Percentiles rank a stretch among this genome's conserved stretches.
Conservation (phyloP, 1,140 invertebrate species). For the Lamellibrachia luymesi region DNA sequence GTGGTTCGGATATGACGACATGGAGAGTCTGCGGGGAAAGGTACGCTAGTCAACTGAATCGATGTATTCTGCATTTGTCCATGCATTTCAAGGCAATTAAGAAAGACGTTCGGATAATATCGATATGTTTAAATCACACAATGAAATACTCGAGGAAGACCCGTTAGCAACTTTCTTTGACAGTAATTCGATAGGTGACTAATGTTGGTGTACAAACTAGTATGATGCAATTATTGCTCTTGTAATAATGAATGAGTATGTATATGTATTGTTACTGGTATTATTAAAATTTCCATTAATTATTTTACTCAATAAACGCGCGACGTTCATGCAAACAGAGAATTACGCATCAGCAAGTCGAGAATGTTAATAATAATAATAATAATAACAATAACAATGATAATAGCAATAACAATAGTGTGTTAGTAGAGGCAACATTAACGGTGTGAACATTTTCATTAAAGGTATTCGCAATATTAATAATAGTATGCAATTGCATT, state of each 20-base stretch:
- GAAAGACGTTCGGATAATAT: not conserved
- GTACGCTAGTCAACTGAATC: slow-evolving; percentile 46
- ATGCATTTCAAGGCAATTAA: not conserved
- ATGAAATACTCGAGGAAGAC: not conserved
- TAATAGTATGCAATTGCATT: no score
- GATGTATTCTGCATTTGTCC: not conserved
- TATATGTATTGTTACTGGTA: not conserved
- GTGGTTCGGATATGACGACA: slow-evolving; percentile 89
- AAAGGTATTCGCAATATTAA: no score
- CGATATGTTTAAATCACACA: not conserved
- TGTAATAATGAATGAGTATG: not conserved
- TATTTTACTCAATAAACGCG: not conserved
- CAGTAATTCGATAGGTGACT: not conserved
- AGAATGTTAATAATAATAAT: no score
- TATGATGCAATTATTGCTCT: not conserved
- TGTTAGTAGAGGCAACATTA: no score
- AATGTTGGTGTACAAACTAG: not conserved
- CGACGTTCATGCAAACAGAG: not conserved
- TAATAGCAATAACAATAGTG: no score
- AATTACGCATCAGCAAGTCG: no score
- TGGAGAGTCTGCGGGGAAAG: slow-evolving; percentile 72
- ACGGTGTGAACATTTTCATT: no score
- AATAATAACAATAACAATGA: no score
- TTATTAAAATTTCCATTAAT: not conserved
- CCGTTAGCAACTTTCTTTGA: not conserved